Evolutionary conservation across 1,140 invertebrate genomes (phyloP).

Genomic region (Calycopis cecrops): DNA sequence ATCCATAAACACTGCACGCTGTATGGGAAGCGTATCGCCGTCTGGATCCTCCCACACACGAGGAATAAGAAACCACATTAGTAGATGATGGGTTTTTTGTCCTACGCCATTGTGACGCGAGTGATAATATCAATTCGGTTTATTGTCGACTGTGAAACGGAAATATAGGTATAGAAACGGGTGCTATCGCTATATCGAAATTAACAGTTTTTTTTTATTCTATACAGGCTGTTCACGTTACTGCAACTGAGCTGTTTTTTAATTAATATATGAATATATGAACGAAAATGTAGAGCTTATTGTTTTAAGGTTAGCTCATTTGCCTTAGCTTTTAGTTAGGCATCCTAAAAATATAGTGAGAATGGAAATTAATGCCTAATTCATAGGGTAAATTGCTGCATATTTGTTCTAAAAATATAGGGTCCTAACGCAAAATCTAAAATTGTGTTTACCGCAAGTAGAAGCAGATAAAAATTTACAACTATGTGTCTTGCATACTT

Average conservation of each 20-base stretch:
- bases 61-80: conserved; percentile 9
- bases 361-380: too few relatives aligned
- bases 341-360: too few relatives aligned
- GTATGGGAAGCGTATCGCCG: neutral
- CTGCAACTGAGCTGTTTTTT: neutral
- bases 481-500: too few relatives aligned
- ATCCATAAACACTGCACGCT: neutral
- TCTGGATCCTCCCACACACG: conserved; percentile 7
- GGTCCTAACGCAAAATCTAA: too few relatives aligned
- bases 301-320: too few relatives aligned
- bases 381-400: too few relatives aligned
- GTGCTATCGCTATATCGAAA: conserved; percentile 1
- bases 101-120: neutral
- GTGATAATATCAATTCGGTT: conserved; percentile 12
- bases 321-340: too few relatives aligned
- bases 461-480: too few relatives aligned
- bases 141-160: conserved; percentile 11
- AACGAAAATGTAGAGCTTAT: too few relatives aligned
- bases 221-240: neutral
- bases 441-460: too few relatives aligned
- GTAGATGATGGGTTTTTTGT: conserved; percentile 11
- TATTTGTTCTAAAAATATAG: too few relatives aligned
- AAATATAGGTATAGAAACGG: conserved; percentile 11
- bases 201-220: conserved; percentile 6
- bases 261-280: too few relatives aligned